Base-by-base conservation (phyloP, 1,140 invertebrate genomes). In the Trichonephila inaurata region DNA sequence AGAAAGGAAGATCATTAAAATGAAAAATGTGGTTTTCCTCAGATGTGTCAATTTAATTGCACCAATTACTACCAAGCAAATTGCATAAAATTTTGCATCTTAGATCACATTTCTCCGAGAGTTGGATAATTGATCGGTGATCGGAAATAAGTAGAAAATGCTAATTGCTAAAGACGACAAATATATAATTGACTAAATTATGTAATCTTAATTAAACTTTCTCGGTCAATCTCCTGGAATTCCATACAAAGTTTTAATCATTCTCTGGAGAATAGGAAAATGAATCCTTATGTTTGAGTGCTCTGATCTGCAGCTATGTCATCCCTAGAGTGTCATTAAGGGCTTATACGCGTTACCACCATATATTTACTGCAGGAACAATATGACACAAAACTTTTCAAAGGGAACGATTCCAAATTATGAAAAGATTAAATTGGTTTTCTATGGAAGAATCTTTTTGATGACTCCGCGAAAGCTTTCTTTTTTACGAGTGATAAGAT, bases 191-290 rank as follows among this genome's bases (percentile, higher is more conserved):
- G 86, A 64, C 86, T 88, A 66, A 88, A 88, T 88, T 88, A 88
- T 88, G 60, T 88, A 64, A 88, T 88, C 86, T 88, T 88, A 88
- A 88, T 88, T 88, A 88, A 88, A 88, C 86, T 88, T 88, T 88
- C 60, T 88, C 86, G 86, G 86, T 88, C 86, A 88, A 88, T 88
- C 60, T 83, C 86, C 18, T 66, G 28, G 86, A 88, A 88, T 88
- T 88, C 62, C 86, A 66, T 88, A 66, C 86, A 64, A 88, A 88
- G 86, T 88, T 88, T 88, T 88, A 88, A 88, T 88, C 86, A 64
- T 61, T 40, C 58, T 64, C 86, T 3, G 1, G 86, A 21, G 86
- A 66, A 7, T 51, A 14, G 12, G 86, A 40, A 88, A 88, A 88
- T 88, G 86, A 88, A 88, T 88, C 86, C 86, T 88, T 88, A 66